Evolutionary conservation across 2,113 vertebrate genomes (phyloP).

Genomic region (Phrynosoma platyrhinos): DNA sequence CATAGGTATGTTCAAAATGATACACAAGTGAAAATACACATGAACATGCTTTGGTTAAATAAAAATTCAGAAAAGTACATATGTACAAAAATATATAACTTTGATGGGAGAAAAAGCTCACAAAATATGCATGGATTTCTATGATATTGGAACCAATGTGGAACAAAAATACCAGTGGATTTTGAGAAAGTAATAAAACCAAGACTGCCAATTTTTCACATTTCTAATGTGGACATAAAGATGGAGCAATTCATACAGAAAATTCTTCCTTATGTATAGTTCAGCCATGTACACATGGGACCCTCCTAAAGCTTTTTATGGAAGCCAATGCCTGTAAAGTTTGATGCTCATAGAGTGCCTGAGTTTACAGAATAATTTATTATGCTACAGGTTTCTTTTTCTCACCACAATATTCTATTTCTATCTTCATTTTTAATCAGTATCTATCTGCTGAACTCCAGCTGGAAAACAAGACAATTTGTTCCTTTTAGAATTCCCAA

Average conservation of each 20-base stretch:
- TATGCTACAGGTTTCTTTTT: background rate
- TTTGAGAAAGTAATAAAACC: no score
- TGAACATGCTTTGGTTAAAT: no score
- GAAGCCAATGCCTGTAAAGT: background rate
- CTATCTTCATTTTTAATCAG: background rate
- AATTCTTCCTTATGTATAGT: background rate
- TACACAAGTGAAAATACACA: no score
- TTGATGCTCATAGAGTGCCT: background rate
- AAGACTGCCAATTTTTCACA: no score
- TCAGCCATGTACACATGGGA: background rate
- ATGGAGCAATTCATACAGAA: background rate
- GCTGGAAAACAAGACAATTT: background rate
- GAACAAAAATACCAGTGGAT: no score
- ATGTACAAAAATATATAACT: no score
- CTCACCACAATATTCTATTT: background rate
- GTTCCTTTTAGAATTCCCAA: background rate
- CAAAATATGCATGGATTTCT: no score
- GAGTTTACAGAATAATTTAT: background rate
- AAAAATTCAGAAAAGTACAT: no score
- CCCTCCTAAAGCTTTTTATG: background rate
- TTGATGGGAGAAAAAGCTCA: no score
- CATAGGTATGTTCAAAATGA: no score
- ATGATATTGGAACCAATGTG: no score
- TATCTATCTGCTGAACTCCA: background rate
- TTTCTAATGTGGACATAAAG: background rate